Evolutionary conservation across 2,797 vertebrate species (phyloP).

Genomic region (Halcyon chelicuti): DNA sequence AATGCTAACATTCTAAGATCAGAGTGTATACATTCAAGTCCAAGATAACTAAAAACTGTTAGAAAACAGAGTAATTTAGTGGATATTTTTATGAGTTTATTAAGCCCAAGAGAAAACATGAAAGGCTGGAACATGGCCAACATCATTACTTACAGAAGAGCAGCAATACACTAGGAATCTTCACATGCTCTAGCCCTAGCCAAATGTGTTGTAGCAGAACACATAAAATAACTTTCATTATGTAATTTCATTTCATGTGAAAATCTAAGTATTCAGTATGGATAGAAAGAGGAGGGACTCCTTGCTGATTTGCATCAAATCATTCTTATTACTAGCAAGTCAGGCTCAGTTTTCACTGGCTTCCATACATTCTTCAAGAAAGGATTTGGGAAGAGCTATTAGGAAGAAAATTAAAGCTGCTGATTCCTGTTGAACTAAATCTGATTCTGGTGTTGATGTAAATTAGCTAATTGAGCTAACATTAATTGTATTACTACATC

Average conservation of each 20-base stretch:
- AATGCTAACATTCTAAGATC: not conserved
- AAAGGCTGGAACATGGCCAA: not conserved
- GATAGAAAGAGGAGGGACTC: not conserved
- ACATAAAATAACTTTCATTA: not conserved
- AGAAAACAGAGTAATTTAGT: constrained; percentile 30
- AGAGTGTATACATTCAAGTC: not conserved
- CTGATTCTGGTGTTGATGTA: not conserved
- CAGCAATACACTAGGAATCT: not conserved
- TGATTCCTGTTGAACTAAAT: not conserved
- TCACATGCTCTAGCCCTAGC: not conserved
- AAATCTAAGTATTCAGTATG: not conserved
- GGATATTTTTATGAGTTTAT: constrained; percentile 21
- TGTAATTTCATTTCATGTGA: not conserved
- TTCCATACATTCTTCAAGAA: not conserved
- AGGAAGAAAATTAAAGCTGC: not conserved
- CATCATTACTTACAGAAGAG: not conserved
- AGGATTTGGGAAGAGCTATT: not conserved
- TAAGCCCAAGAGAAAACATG: constrained; percentile 19
- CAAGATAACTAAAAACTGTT: not conserved
- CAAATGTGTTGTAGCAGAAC: not conserved
- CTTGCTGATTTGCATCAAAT: not conserved
- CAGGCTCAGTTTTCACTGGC: not conserved
- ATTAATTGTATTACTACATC: not conserved
- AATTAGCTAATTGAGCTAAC: not conserved
- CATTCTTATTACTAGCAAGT: not conserved